Conservation (phyloP, 2,797 vertebrate species). For the Danio albolineatus region DNA sequence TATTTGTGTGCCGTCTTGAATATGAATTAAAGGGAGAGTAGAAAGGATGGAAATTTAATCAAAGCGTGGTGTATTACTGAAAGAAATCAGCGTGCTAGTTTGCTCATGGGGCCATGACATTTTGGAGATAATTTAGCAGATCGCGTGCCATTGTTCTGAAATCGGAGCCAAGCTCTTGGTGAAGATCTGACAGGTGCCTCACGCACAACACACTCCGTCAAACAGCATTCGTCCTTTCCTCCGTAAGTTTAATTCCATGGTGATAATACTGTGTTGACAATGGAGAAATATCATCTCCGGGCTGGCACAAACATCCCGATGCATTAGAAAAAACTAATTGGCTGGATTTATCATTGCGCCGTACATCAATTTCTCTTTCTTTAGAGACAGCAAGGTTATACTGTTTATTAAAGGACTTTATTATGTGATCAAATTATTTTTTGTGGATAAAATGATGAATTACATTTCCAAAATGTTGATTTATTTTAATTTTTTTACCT, state of each 20-base stretch:
- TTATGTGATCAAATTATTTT: background rate
- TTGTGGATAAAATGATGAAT: background rate
- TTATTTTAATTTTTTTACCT: background rate
- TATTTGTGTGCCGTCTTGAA: conserved; percentile 67
- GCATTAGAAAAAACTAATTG: conserved; percentile 35
- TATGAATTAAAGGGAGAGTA: conserved; percentile 46
- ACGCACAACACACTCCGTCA: conserved; percentile 15
- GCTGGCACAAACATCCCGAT: conserved; percentile 23
- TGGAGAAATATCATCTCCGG: conserved; percentile 16
- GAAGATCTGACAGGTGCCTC: conserved; percentile 52
- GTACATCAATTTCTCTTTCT: background rate
- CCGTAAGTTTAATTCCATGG: conserved; percentile 35
- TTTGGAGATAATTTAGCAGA: conserved; percentile 74
- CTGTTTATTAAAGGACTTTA: background rate
- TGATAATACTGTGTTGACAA: conserved; percentile 31
- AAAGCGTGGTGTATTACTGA: conserved; percentile 58
- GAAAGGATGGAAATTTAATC: conserved; percentile 74
- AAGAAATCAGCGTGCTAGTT: conserved; percentile 66
- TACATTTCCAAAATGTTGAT: background rate
- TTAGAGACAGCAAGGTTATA: background rate
- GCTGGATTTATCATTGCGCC: conserved; percentile 38
- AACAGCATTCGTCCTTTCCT: conserved; percentile 35
- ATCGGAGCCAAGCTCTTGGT: conserved; percentile 62
- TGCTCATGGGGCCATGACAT: conserved; percentile 75
- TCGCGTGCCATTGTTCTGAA: conserved; percentile 67